Conservation (phyloP, 2,113 vertebrate species). For the Noturus placidus region DNA sequence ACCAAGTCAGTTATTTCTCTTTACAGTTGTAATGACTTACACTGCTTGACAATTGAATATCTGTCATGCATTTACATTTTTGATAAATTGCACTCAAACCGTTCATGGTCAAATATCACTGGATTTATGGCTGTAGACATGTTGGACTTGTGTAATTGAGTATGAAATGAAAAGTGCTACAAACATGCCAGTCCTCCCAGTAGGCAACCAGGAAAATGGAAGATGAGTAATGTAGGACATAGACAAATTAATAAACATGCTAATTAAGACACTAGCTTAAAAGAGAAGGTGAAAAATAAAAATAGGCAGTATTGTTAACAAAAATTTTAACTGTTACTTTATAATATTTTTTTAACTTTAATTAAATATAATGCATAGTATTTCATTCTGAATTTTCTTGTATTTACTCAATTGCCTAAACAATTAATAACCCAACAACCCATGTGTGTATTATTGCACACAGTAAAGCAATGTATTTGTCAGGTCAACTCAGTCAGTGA, state of each 20-base stretch:
- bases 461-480: not conserved
- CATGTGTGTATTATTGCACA: not conserved
- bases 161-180: slow-evolving; percentile 1
- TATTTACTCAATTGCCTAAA: not conserved
- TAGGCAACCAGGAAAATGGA: not conserved
- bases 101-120: not conserved
- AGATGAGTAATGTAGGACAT: not conserved
- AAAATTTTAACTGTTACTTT: not conserved
- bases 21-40: not conserved
- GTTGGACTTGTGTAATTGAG: not conserved
- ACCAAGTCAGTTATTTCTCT: not conserved
- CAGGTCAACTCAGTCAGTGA: no score
- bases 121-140: not conserved
- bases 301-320: not conserved
- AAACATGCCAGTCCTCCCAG: not conserved
- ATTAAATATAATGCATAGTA: not conserved
- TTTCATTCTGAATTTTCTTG: not conserved
- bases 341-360: not conserved
- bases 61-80: not conserved
- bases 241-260: not conserved
- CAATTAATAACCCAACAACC: not conserved
- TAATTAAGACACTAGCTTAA: not conserved
- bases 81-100: not conserved
- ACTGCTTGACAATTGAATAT: not conserved
- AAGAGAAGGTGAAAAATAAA: not conserved